phyloP scores from a whole-genome alignment of 2,113 vertebrate genomes.

The Malurus alboscapulatus region DNA sequence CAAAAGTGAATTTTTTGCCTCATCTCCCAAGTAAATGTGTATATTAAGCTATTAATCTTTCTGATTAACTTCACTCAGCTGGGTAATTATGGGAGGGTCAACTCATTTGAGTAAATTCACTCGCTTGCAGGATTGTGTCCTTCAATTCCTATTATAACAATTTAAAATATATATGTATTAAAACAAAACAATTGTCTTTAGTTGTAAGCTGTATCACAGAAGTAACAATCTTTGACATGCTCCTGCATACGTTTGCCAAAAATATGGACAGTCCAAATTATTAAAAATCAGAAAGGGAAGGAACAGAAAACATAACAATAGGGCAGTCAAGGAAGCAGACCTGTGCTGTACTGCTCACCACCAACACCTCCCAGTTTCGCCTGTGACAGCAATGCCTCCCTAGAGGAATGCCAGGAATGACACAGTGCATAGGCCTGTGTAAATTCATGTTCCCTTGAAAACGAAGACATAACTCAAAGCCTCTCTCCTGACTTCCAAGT shows the following conservation, averaged over 20 bases:
- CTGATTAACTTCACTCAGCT: neutral
- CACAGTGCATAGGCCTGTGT: constrained; percentile 33
- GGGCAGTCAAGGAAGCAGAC: neutral
- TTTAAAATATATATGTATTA: neutral
- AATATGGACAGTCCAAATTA: neutral
- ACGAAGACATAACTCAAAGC: neutral
- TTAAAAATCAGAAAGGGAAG: neutral
- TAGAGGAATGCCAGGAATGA: constrained; percentile 16
- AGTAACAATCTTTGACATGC: neutral
- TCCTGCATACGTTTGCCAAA: neutral
- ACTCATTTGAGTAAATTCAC: neutral
- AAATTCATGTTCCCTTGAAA: constrained; percentile 65
- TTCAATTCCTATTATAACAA: neutral
- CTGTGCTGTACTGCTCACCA: neutral
- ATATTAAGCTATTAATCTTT: neutral
- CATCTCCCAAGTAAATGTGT: neutral
- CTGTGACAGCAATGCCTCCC: constrained; percentile 1
- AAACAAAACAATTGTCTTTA: neutral
- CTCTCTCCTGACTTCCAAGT: constrained; percentile 26
- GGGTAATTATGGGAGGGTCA: neutral
- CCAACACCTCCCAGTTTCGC: neutral
- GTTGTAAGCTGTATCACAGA: neutral
- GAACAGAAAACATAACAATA: neutral
- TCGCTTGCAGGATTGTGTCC: neutral
- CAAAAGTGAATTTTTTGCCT: neutral